Percentiles rank a stretch among this genome's conserved stretches.
These are phyloP conservation scores for Stenurella melanura DNA, from an alignment of 2,888 invertebrate species.

Conservation along the genomic window DNA sequence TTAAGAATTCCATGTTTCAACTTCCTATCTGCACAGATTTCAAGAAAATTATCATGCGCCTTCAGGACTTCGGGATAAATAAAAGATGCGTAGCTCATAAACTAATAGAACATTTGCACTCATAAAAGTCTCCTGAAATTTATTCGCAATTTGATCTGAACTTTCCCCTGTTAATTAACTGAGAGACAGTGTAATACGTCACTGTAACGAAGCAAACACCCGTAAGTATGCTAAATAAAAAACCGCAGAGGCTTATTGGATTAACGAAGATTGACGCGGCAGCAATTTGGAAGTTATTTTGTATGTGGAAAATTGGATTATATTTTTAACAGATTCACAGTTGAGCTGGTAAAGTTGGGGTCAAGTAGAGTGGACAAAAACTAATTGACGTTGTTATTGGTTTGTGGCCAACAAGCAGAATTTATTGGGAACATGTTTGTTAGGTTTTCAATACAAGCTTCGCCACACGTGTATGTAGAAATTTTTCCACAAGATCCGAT, in stretches of 20 bases:
- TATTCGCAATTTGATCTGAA: background rate
- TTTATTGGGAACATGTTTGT: background rate
- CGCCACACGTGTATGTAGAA: slow-evolving; percentile 10
- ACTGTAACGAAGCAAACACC: background rate
- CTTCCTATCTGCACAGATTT: no score
- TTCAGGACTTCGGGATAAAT: no score
- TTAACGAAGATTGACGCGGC: background rate
- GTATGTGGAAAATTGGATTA: background rate
- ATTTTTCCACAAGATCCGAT: background rate
- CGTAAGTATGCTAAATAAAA: background rate
- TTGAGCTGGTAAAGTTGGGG: slow-evolving; percentile 2
- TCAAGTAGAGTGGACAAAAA: background rate
- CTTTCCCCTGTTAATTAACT: background rate
- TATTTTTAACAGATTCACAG: background rate
- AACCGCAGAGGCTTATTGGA: background rate
- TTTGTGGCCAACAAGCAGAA: slow-evolving; percentile 3
- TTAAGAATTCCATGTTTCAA: no score
- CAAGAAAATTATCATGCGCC: no score
- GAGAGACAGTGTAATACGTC: background rate
- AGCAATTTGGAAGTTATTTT: background rate
- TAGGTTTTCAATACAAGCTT: slow-evolving; percentile 4
- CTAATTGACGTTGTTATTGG: slow-evolving; percentile 20
- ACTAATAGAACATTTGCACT: no score
- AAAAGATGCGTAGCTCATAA: no score
- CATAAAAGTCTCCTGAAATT: no score